Evolutionary conservation across 1,140 invertebrate genomes (phyloP), one percentile per base, ranked within the genome.

Genomic region (Elymnias hypermnestra): DNA sequence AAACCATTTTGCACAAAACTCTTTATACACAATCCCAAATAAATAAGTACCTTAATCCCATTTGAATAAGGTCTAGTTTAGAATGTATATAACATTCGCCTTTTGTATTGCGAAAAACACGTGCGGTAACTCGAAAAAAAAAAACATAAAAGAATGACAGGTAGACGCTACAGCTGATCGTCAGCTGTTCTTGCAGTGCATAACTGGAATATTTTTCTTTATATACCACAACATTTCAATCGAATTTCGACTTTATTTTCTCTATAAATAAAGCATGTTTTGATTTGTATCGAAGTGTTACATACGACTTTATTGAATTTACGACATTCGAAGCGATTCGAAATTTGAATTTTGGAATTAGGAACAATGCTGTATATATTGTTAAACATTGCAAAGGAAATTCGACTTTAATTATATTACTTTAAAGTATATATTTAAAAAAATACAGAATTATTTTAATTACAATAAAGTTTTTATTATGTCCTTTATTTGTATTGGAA

Each of bases 131-230:
- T n/a, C n/a, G n/a, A n/a, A n/a, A 4, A 38, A 33, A 40, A 47
- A 48, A 47, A 48, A 29, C 14, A 31, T 39, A 39, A 47, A 40
- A 48, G 45, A 48, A 48, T 48, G 21, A 48, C 45, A 48, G 45
- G 45, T 48, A 47, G 44, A 29, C 22, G 36, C 31, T 17, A 50
- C 47, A 50, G 47, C 47, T 50, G 47, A 50, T 43, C 13, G 47
- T 50, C 47, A 50, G 47, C 39, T 50, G 47, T 42, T 50, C 3
- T n/a, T 13, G 9, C 9, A n/a, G 17, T 21, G 18, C 18, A 15
- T 40, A n/a, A 47, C 28, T 9, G 13, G n/a, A 33, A 33, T 40
- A 25, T 31, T 46, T 31, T 39, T 15, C 13, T 3, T 6, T 9
- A 23, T 31, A 6, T 40, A 15, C 36, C n/a, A n/a, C n/a, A n/a